phyloP scores from a whole-genome alignment of 1,140 invertebrate species.

The Antheraea pernyi region DNA sequence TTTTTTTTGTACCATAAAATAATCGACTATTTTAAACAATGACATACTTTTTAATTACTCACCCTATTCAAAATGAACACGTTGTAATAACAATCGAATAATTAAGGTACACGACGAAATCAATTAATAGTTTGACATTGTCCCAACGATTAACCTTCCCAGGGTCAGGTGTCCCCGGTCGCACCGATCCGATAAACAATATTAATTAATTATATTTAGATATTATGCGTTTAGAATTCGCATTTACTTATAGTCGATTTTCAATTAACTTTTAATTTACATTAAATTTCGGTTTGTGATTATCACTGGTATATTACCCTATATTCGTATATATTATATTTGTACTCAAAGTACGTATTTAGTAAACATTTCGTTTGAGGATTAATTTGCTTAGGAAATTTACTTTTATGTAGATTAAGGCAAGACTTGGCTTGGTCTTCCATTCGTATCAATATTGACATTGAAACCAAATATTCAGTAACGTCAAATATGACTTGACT shows the following conservation, averaged over 20 bases:
- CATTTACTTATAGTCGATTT: background rate
- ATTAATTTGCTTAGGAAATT: too few relatives aligned
- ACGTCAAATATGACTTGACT: too few relatives aligned
- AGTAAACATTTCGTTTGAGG: too few relatives aligned
- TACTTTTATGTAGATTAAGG: too few relatives aligned
- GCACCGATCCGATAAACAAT: constrained; percentile 4
- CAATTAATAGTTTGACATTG: constrained; percentile 61
- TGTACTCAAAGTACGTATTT: too few relatives aligned
- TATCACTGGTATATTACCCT: too few relatives aligned
- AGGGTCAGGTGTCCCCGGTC: background rate
- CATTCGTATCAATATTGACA: too few relatives aligned
- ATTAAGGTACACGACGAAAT: constrained; percentile 41
- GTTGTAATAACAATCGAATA: constrained; percentile 3
- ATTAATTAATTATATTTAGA: background rate
- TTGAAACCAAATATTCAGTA: too few relatives aligned
- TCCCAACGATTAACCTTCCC: constrained; percentile 56
- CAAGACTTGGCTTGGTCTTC: too few relatives aligned
- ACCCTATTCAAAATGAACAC: background rate
- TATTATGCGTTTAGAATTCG: background rate
- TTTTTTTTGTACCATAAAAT: background rate
- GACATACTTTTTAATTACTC: background rate
- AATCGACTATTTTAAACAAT: background rate
- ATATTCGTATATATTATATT: too few relatives aligned
- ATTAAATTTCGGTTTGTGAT: too few relatives aligned
- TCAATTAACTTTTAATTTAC: background rate